Evolutionary conservation across 2,797 vertebrate genomes (phyloP), one percentile per base, ranked within the genome.

Genomic region (Melopsittacus undulatus): DNA sequence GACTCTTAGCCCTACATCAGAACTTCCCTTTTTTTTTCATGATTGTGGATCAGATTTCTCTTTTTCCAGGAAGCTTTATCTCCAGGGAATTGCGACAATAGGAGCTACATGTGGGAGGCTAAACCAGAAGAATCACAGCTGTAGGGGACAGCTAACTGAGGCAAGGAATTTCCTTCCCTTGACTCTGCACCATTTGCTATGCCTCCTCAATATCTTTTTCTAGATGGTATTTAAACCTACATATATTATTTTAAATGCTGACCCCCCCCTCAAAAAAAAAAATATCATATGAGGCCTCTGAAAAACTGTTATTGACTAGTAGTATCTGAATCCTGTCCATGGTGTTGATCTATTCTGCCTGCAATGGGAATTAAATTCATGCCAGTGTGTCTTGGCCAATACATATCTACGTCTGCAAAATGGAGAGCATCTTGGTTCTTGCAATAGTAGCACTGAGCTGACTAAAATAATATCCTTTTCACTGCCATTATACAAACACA

Each of bases 401-500:
- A 90, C 75, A 36, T 72, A 87, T 83, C 84, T 88, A 92, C 59
- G 73, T 92, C 73, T 61, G 54, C 72, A 85, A 94, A 93, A 83
- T 57, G 69, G 89, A 91, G 93, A 95, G 83, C 80, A 91, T 94
- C 82, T 84, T 88, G 94, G 89, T 87, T 92, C 85, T 90, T 93
- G 63, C 92, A 84, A 90, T 94, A 95, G 76, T 92, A 94, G 77
- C 92, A 86, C 66, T 72, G 92, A 95, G 88, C 94, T 97, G 96
- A 97, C 82, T 96, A 82, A 97, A 97, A 88, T 88, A 96, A 93
- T 95, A 86, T 89, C 92, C 77, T 90, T 90, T 96, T 87, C 87
- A 94, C 78, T 95, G 89, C 92, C 74, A 94, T 96, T 97, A 97
- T 96, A 94, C 83, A 95, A 91, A 82, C 92, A 93, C 94, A 96